A percentile compares a stretch with the other conserved stretches of the same genome.
Evolutionary conservation across 2,888 invertebrate genomes (phyloP).

Genomic region (Mesopsocus fuscifrons): DNA sequence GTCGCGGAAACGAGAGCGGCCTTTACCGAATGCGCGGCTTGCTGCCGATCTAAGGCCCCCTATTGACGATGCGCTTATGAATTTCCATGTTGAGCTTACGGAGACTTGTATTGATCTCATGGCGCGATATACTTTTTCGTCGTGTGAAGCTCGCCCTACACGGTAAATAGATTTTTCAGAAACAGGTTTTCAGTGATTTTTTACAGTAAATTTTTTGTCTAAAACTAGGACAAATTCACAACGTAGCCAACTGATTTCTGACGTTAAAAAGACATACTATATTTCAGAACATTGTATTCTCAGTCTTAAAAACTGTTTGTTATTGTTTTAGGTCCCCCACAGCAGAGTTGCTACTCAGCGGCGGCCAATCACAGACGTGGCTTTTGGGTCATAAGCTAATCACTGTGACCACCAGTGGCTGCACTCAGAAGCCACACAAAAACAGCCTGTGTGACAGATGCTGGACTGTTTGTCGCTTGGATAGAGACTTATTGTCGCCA

Average conservation of each 20-base stretch:
- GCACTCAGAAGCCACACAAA: constrained; percentile 60
- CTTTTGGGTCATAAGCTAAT: constrained; percentile 77
- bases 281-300: too few species aligned
- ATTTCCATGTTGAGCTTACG: constrained; percentile 77
- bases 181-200: too few species aligned
- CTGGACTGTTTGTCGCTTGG: constrained; percentile 30
- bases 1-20: constrained; percentile 31
- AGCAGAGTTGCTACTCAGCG: constrained; percentile 64
- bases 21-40: constrained; percentile 16
- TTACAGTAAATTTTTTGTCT: too few species aligned
- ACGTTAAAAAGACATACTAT: too few species aligned
- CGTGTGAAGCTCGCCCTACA: constrained; percentile 54
- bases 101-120: constrained; percentile 87
- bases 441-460: constrained; percentile 82
- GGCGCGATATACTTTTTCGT: constrained; percentile 63
- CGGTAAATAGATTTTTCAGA: too few species aligned
- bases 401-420: constrained; percentile 86
- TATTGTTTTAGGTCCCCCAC: constrained; percentile 52
- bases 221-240: too few species aligned
- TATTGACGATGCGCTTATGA: constrained; percentile 38
- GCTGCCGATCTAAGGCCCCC: constrained; percentile 25
- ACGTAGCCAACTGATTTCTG: too few species aligned
- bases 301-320: too few species aligned
- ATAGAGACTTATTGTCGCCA: constrained; percentile 15
- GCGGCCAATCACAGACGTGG: constrained; percentile 77